Percentiles rank a stretch among this genome's conserved stretches.
Conservation (phyloP, 1,140 invertebrate species). For the Tetramorium simillimum region DNA sequence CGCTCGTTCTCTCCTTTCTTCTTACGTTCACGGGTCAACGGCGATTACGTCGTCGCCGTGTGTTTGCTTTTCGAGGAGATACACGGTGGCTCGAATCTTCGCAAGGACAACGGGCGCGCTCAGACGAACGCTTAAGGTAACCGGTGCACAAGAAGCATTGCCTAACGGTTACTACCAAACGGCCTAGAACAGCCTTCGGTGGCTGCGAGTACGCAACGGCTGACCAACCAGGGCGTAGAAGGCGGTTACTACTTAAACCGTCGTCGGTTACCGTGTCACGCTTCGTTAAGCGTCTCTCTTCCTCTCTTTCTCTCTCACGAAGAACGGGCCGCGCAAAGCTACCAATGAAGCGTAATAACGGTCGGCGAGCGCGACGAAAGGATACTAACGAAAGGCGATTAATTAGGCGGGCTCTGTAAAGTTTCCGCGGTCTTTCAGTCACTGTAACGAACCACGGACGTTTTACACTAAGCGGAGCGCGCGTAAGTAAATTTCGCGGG, state of each 20-base stretch:
- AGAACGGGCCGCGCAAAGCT: slow-evolving; percentile 8
- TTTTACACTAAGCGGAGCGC: slow-evolving; percentile 38
- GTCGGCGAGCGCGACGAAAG: slow-evolving; percentile 16
- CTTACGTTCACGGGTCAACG: slow-evolving; percentile 27
- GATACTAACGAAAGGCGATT: slow-evolving; percentile 51
- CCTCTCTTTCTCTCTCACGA: neutral
- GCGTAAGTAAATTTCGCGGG: slow-evolving; percentile 57
- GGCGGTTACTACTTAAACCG: slow-evolving; percentile 71
- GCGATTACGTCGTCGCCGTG: slow-evolving; percentile 19
- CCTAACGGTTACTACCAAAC: slow-evolving; percentile 70
- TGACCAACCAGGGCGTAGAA: slow-evolving; percentile 72
- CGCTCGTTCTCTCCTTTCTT: slow-evolving; percentile 13
- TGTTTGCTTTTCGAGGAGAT: slow-evolving; percentile 43
- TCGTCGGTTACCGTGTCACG: slow-evolving; percentile 57
- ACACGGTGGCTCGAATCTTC: slow-evolving; percentile 53
- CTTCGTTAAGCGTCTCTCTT: slow-evolving; percentile 48
- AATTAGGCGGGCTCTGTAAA: slow-evolving; percentile 36
- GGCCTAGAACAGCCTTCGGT: slow-evolving; percentile 79
- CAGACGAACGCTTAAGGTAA: slow-evolving; percentile 70
- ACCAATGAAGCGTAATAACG: slow-evolving; percentile 43
- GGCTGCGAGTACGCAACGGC: slow-evolving; percentile 63
- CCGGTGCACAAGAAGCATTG: slow-evolving; percentile 67
- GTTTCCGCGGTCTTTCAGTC: slow-evolving; percentile 8
- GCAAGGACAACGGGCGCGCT: slow-evolving; percentile 67
- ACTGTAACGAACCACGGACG: slow-evolving; percentile 13